phyloP scores from a whole-genome alignment of 2,888 invertebrate genomes.

The Dynastes maya region DNA sequence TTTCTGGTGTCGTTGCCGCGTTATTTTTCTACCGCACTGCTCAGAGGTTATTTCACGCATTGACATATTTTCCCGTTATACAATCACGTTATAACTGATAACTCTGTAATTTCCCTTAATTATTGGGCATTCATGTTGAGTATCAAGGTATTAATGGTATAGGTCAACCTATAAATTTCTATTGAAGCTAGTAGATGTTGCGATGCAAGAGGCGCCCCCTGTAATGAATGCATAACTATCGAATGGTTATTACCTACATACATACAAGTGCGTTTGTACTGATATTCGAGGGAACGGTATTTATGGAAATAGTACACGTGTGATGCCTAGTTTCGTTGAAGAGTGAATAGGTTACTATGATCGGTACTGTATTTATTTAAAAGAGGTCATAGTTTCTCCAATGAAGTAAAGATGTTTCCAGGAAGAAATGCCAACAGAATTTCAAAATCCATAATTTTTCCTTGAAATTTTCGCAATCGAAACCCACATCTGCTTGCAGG shows the following conservation, averaged over 20 bases:
- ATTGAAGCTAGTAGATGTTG: background rate
- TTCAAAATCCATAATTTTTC: too few species aligned
- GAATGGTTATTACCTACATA: background rate
- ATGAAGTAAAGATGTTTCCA: too few species aligned
- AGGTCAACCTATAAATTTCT: slow-evolving; percentile 35
- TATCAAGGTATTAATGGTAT: slow-evolving; percentile 25
- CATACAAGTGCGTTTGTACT: background rate
- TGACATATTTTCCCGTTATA: slow-evolving; percentile 33
- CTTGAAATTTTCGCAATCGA: too few species aligned
- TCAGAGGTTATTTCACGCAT: slow-evolving; percentile 26
- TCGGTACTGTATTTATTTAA: too few species aligned
- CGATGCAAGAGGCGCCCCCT: slow-evolving; percentile 19
- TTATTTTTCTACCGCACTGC: slow-evolving; percentile 19
- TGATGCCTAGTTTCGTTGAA: too few species aligned
- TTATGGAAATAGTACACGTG: background rate
- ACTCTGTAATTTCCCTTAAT: slow-evolving; percentile 8
- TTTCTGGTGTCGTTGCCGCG: slow-evolving; percentile 17
- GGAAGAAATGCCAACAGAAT: too few species aligned
- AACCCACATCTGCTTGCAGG: too few species aligned
- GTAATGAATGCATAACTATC: background rate
- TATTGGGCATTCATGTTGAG: slow-evolving; percentile 22
- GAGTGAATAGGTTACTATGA: too few species aligned
- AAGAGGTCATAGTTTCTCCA: too few species aligned
- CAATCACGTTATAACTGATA: slow-evolving; percentile 2
- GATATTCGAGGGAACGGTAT: background rate